Evolutionary conservation across 1,140 invertebrate genomes (phyloP).

Genomic region (Lucilia sericata): DNA sequence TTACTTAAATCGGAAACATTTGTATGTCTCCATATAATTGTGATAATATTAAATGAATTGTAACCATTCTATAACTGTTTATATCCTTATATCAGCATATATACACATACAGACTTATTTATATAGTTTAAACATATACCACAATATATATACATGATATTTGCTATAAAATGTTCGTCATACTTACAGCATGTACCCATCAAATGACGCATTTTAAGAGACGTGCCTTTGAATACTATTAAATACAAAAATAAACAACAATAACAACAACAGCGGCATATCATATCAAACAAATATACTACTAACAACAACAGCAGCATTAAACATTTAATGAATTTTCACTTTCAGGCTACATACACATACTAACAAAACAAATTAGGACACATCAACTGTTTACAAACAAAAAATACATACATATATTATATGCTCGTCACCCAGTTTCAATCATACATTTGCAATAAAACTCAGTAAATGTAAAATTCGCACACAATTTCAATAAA

Average conservation of each 20-base stretch:
- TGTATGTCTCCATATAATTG: too few species aligned
- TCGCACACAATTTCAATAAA: not conserved
- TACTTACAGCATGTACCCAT: not conserved
- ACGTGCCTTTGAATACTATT: conserved; percentile 18
- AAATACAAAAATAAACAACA: not conserved
- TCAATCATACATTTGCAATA: not conserved
- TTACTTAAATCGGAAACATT: too few species aligned
- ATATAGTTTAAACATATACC: not conserved
- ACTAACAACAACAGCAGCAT: not conserved
- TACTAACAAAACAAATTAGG: conserved; percentile 13
- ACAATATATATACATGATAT: not conserved
- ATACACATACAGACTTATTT: not conserved
- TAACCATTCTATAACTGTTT: conserved; percentile 6
- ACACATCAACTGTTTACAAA: not conserved
- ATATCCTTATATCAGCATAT: conserved; percentile 6
- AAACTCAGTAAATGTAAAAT: not conserved
- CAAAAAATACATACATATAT: not conserved
- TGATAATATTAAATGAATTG: conserved; percentile 1
- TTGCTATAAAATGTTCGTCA: not conserved
- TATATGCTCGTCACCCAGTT: not conserved
- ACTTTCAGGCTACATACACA: not conserved
- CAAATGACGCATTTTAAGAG: conserved; percentile 22
- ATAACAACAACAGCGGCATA: not conserved
- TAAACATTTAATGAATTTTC: not conserved
- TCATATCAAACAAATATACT: not conserved